Conservation (phyloP, 2,888 invertebrate genomes). For the Phymatocera aterrima region DNA sequence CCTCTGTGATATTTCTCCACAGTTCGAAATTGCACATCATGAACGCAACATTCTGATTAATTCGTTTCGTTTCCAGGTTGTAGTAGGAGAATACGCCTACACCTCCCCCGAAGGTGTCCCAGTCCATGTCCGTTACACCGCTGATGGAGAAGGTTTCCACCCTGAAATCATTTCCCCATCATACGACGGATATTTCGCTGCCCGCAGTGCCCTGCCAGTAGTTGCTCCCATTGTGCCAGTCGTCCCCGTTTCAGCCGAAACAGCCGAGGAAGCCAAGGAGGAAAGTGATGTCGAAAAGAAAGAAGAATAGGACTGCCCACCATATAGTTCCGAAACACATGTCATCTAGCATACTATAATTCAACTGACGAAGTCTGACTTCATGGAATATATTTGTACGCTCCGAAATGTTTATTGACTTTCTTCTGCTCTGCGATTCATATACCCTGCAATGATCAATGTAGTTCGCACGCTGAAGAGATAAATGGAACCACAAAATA, state of each 20-base stretch:
- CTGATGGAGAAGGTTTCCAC: slow-evolving; percentile 88
- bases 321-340: neutral
- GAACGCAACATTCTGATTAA: too few relatives aligned
- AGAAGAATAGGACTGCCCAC: neutral
- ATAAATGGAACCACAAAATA: neutral
- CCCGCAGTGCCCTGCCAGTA: neutral
- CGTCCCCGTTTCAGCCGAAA: neutral
- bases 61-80: slow-evolving; percentile 81
- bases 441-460: neutral
- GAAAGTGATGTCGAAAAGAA: neutral
- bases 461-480: too few relatives aligned
- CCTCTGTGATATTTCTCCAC: too few relatives aligned
- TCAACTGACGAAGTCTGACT: neutral
- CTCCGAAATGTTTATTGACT: neutral
- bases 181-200: neutral
- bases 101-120: slow-evolving; percentile 86
- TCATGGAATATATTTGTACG: neutral
- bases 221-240: neutral
- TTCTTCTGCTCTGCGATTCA: neutral
- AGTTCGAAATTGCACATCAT: too few relatives aligned
- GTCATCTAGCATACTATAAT: neutral
- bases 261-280: neutral
- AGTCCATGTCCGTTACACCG: slow-evolving; percentile 83
- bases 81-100: slow-evolving; percentile 86
- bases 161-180: slow-evolving; percentile 86